phyloP scores from a whole-genome alignment of 2,888 invertebrate species.

The Gymnosoma rotundatum region DNA sequence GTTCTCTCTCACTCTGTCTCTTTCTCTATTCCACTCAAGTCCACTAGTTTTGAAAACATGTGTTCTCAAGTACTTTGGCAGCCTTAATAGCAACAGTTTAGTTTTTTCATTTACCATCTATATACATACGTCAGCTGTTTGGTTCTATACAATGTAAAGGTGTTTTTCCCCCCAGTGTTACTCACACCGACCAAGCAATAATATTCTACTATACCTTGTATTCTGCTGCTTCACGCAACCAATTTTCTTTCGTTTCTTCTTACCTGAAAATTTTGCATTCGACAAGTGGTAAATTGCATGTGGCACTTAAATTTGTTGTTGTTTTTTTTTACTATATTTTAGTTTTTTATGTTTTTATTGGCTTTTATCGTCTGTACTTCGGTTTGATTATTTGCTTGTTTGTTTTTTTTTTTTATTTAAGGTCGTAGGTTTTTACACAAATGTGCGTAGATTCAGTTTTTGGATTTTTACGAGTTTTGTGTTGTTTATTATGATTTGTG shows the following conservation, averaged over 20 bases:
- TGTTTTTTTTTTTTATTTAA: too few relatives aligned
- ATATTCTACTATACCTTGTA: constrained; percentile 6
- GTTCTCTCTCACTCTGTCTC: neutral
- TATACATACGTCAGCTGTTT: constrained; percentile 11
- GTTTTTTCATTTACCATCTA: constrained; percentile 21
- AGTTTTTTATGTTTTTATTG: constrained; percentile 19
- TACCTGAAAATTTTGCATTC: constrained; percentile 60
- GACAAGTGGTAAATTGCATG: constrained; percentile 71
- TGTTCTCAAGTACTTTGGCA: constrained; percentile 32
- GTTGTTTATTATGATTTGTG: constrained; percentile 6
- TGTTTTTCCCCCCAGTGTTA: neutral
- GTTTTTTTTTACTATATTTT: constrained; percentile 13
- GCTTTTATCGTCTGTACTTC: constrained; percentile 8
- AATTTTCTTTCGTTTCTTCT: constrained; percentile 26
- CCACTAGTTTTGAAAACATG: constrained; percentile 40
- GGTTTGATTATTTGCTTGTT: constrained; percentile 30
- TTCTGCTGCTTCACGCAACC: constrained; percentile 23
- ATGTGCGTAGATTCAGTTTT: constrained; percentile 10
- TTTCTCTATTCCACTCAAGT: constrained; percentile 26
- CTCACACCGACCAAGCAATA: too few relatives aligned
- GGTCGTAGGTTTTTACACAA: neutral
- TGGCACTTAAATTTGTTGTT: constrained; percentile 56
- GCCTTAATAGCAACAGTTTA: constrained; percentile 56
- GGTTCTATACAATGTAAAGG: neutral
- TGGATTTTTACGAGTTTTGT: neutral